phyloP scores from a whole-genome alignment of 92 coral and sea anemone genomes.

The Diadumene lineata region DNA sequence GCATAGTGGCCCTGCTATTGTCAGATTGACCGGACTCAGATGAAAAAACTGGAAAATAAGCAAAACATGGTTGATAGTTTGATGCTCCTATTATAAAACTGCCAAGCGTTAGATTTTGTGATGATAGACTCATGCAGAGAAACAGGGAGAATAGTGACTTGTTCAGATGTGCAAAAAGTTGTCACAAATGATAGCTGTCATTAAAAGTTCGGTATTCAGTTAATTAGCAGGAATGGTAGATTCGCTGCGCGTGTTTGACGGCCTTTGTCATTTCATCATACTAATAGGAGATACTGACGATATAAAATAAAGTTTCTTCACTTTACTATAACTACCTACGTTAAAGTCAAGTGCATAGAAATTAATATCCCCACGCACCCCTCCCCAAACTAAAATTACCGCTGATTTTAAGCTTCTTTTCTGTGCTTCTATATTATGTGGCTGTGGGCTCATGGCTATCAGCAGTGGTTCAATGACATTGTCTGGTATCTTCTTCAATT shows the following conservation, averaged over 20 bases:
- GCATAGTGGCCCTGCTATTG: constrained; percentile 49
- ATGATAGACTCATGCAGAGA: too few relatives aligned
- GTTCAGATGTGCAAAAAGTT: too few relatives aligned
- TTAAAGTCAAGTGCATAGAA: background rate
- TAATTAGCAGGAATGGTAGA: too few relatives aligned
- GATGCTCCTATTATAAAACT: background rate
- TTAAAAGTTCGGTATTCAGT: too few relatives aligned
- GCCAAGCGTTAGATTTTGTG: too few relatives aligned
- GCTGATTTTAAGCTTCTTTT: background rate
- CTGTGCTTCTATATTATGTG: background rate
- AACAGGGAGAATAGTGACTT: too few relatives aligned
- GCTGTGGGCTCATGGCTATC: background rate
- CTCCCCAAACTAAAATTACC: background rate
- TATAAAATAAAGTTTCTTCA: too few relatives aligned
- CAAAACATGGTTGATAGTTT: background rate
- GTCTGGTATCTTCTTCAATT: constrained; percentile 5
- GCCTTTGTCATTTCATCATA: too few relatives aligned
- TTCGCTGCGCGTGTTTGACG: too few relatives aligned
- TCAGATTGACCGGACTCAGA: background rate
- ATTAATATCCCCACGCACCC: background rate
- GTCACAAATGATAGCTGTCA: too few relatives aligned
- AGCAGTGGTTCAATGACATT: background rate
- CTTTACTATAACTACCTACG: too few relatives aligned
- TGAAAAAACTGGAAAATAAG: constrained; percentile 4
- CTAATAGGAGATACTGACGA: too few relatives aligned